A percentile compares a stretch with the other conserved stretches of the same genome.
Conservation (phyloP, 2,797 vertebrate species). For the Schizothorax lantsangensis region DNA sequence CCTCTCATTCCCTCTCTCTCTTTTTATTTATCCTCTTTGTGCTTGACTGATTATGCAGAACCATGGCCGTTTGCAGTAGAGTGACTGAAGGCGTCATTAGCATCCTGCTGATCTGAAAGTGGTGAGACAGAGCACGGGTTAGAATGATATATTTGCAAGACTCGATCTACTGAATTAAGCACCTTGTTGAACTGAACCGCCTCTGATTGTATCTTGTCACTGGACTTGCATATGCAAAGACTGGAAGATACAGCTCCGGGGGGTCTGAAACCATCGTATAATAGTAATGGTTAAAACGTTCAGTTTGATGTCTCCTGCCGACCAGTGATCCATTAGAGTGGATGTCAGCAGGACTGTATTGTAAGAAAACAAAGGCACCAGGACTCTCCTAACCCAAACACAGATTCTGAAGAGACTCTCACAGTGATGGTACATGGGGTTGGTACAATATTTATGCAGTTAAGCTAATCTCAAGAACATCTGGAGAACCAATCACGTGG, state of each 20-base stretch:
- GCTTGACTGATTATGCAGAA: conserved; percentile 19
- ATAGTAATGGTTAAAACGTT: conserved; percentile 4
- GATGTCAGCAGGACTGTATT: conserved; percentile 11
- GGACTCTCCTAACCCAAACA: conserved; percentile 7
- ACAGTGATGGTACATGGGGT: not conserved
- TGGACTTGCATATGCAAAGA: conserved; percentile 10
- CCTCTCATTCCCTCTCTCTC: conserved; percentile 24
- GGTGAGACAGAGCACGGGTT: not conserved
- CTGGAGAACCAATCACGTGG: not conserved
- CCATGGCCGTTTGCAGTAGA: not conserved
- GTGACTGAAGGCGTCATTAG: conserved; percentile 31
- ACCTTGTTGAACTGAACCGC: conserved; percentile 8
- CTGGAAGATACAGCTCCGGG: not conserved
- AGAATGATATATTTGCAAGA: not conserved
- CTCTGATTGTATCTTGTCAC: not conserved
- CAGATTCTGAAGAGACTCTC: conserved; percentile 7
- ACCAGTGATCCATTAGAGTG: not conserved
- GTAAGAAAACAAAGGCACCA: not conserved
- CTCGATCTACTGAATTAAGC: not conserved
- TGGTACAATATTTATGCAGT: not conserved
- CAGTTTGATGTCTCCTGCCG: conserved; percentile 35
- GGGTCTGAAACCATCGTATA: not conserved
- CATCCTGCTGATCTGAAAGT: conserved; percentile 21
- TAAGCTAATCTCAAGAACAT: not conserved
- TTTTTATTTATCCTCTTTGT: conserved; percentile 4